Percentiles rank a stretch among this genome's conserved stretches.
These are phyloP conservation scores for Perca flavescens DNA, from an alignment of 2,113 vertebrate genomes.

Conservation along the genomic window DNA sequence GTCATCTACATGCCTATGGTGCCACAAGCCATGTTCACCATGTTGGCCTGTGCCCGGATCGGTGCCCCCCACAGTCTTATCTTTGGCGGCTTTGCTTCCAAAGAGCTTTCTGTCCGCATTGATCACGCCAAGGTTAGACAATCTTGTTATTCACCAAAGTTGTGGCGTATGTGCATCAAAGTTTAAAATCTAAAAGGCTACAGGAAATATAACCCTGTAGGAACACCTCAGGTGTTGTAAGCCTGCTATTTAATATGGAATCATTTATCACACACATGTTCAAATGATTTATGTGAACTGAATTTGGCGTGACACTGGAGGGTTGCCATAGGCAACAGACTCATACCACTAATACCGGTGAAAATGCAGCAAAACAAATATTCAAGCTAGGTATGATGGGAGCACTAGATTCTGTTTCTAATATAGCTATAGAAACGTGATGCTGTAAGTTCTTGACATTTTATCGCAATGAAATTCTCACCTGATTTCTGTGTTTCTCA, in stretches of 20 bases:
- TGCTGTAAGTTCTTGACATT: neutral
- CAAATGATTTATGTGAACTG: constrained; percentile 1
- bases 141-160: neutral
- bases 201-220: neutral
- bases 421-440: neutral
- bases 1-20: constrained; percentile 99
- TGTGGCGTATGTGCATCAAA: neutral
- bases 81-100: constrained; percentile 97
- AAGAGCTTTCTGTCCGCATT: constrained; percentile 93
- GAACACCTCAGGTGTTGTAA: neutral
- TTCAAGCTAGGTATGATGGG: neutral
- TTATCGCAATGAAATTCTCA: neutral
- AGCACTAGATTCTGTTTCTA: neutral
- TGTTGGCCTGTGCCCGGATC: constrained; percentile 95
- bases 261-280: neutral
- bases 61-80: constrained; percentile 97
- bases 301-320: neutral
- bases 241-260: neutral
- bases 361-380: constrained; percentile 15
- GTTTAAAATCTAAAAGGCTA: neutral
- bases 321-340: neutral
- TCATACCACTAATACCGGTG: neutral
- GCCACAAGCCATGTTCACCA: constrained; percentile 93
- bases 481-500: constrained; percentile 64
- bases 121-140: constrained; percentile 92